A percentile compares a stretch with the other conserved stretches of the same genome.
These are phyloP conservation scores for Chironomus tepperi DNA, from an alignment of 1,140 invertebrate genomes.

Conservation along the genomic window DNA sequence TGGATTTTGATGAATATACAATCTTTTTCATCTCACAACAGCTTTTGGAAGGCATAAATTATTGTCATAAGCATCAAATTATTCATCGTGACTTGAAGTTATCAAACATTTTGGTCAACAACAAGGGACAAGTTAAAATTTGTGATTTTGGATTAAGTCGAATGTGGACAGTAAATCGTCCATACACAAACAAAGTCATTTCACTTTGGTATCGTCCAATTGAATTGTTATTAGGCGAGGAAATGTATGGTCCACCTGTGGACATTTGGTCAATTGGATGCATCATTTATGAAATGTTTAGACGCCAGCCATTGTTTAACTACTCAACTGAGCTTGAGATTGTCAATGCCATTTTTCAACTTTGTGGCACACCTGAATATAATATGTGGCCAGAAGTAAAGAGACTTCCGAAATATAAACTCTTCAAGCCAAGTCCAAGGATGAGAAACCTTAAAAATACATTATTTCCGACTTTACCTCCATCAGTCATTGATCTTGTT, in stretches of 20 bases:
- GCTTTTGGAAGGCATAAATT: conserved; percentile 84
- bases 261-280: conserved; percentile 65
- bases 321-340: neutral
- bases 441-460: neutral
- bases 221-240: neutral
- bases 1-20: conserved; percentile 82
- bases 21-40: conserved; percentile 95
- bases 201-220: neutral
- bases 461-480: conserved; percentile 62
- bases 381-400: neutral
- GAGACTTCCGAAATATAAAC: neutral
- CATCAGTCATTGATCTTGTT: conserved; percentile 79
- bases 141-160: neutral
- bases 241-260: conserved; percentile 36
- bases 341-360: neutral
- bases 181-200: neutral
- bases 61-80: conserved; percentile 94
- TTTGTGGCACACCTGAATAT: neutral
- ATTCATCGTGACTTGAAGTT: conserved; percentile 97
- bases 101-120: conserved; percentile 97
- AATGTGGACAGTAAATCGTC: conserved; percentile 51
- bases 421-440: neutral
- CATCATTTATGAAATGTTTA: conserved; percentile 53
- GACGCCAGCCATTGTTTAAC: conserved; percentile 64
- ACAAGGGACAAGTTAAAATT: conserved; percentile 59